phyloP scores from a whole-genome alignment of 2,888 invertebrate genomes.

The Bombylius major region DNA sequence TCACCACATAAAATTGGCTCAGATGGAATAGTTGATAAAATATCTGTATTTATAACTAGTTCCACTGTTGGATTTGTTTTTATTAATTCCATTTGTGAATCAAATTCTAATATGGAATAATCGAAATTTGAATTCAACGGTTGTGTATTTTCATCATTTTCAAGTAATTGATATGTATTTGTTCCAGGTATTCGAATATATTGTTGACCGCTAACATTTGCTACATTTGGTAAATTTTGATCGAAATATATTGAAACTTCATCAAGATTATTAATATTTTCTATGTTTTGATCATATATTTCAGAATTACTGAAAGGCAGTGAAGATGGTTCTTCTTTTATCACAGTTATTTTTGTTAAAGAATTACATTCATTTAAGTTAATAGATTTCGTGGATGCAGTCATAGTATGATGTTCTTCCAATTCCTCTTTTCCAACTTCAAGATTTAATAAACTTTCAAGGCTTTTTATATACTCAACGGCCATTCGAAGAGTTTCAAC shows the following conservation, averaged over 20 bases:
- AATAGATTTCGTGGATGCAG: conserved; percentile 38
- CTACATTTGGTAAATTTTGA: conserved; percentile 36
- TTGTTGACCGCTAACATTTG: conserved; percentile 39
- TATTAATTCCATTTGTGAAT: background rate
- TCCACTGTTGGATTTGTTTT: conserved; percentile 1
- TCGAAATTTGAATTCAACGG: conserved; percentile 28
- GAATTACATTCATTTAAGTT: conserved; percentile 19
- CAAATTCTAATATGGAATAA: background rate
- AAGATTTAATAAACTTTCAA: conserved; percentile 61
- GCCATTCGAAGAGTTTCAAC: conserved; percentile 84
- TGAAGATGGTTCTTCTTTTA: conserved; percentile 20
- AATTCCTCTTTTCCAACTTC: conserved; percentile 26
- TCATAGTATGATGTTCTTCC: conserved; percentile 16
- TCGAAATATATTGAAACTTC: conserved; percentile 8
- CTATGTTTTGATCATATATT: background rate
- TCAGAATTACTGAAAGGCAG: conserved; percentile 2
- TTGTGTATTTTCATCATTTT: conserved; percentile 45
- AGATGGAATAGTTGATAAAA: conserved; percentile 1
- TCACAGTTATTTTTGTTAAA: conserved; percentile 22
- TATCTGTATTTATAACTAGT: conserved; percentile 7
- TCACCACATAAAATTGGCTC: too few species aligned
- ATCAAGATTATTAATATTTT: conserved; percentile 6
- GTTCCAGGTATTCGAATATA: conserved; percentile 47
- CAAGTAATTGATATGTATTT: conserved; percentile 50
- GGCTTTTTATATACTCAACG: conserved; percentile 74